Base-by-base conservation (phyloP, 2,797 vertebrate genomes). In the Meda fulgida region DNA sequence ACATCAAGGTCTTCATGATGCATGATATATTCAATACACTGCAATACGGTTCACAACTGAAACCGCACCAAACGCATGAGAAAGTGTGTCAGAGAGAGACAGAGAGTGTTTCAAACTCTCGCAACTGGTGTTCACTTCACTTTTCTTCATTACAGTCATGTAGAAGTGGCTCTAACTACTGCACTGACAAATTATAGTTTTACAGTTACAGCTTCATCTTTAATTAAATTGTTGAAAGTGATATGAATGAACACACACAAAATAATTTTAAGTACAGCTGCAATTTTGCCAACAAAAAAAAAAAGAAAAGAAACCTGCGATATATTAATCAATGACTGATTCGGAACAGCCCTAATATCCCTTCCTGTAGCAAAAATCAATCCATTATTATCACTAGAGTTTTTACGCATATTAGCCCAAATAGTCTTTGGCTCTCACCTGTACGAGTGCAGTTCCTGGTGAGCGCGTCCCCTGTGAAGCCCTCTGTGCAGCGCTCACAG, bases 401-500 rank as follows among this genome's bases (percentile, higher is more conserved):
- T 72, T 55, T 60, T 81, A 46, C 4, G 8, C 29, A n/a, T 11
- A 31, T 19, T 19, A 66, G 5, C 5, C 11, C 4, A 55, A 34
- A 18, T 81, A 29, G 29, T 7, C 3, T 31, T 65, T 31, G 31
- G 5, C 48, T 23, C 87, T 90, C 93, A 97, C 96, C 95, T 93
- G 89, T 91, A 86, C 85, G 93, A 88, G 93, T 94, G 93, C 96
- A 97, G 90, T 91, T 94, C 63, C 83, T 89, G 48, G 91, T 89
- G 77, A 92, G 84, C 0, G 88, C 87, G 53, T 93, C 91, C 73
- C 86, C 92, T 16, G n/a, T n/a, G 60, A 95, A 96, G 34, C 96
- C 96, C 0, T 95, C 92, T 26, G 92, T 88, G 0, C 96, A 97
- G 16, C 80, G 89, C 81, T 97, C 92, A 3, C 96, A 97, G 86